Conservation (phyloP, 2,888 invertebrate species). For the Patella ulyssiponensis region DNA sequence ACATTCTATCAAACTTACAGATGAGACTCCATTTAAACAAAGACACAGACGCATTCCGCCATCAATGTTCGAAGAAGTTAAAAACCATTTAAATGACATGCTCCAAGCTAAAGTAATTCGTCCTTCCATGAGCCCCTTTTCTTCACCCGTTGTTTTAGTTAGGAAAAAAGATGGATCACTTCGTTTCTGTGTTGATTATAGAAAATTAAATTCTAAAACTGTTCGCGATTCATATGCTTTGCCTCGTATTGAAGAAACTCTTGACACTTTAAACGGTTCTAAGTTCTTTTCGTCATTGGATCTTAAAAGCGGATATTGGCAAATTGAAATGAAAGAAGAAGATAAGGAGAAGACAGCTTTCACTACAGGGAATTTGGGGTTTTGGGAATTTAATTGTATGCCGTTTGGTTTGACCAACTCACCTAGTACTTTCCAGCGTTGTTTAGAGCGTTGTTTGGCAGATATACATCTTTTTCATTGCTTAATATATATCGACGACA, state of each 20-base stretch:
- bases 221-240: slow-evolving; percentile 31
- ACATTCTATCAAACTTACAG: slow-evolving; percentile 26
- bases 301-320: slow-evolving; percentile 35
- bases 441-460: slow-evolving; percentile 35
- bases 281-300: slow-evolving; percentile 31
- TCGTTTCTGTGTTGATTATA: slow-evolving; percentile 35
- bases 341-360: slow-evolving; percentile 39
- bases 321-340: slow-evolving; percentile 29
- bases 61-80: slow-evolving; percentile 32
- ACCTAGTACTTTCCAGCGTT: slow-evolving; percentile 35
- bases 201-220: slow-evolving; percentile 32
- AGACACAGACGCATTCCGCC: slow-evolving; percentile 36
- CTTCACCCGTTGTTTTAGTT: slow-evolving; percentile 35
- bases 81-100: slow-evolving; percentile 32
- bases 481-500: slow-evolving; percentile 46
- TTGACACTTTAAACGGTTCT: slow-evolving; percentile 35
- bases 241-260: slow-evolving; percentile 32
- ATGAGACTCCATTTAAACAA: slow-evolving; percentile 33
- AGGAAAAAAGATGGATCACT: slow-evolving; percentile 34
- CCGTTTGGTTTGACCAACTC: slow-evolving; percentile 40
- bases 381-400: slow-evolving; percentile 31
- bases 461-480: slow-evolving; percentile 40
- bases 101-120: slow-evolving; percentile 26
- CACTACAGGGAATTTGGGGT: slow-evolving; percentile 34
- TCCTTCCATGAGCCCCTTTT: slow-evolving; percentile 24